Percentiles rank a stretch among this genome's conserved stretches.
Evolutionary conservation across 1,140 invertebrate species (phyloP).

Genomic region (Oppia nitens): DNA sequence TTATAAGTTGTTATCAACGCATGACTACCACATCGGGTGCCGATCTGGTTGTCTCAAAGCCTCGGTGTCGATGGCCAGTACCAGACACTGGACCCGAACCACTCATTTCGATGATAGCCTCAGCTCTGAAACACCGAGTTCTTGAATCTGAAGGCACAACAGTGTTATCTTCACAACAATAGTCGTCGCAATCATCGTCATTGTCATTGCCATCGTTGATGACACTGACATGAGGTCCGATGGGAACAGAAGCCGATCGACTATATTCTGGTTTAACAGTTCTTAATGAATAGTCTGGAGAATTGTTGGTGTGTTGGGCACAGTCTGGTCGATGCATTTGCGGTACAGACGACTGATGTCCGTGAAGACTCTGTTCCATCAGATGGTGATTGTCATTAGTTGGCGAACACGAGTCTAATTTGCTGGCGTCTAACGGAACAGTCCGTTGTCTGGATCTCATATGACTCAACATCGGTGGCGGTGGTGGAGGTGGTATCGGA

Average conservation of each 20-base stretch:
- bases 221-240: neutral
- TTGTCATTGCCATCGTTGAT: neutral
- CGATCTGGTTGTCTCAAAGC: neutral
- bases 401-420: conserved; percentile 7
- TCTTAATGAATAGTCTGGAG: conserved; percentile 2
- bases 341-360: neutral
- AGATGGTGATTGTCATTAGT: conserved; percentile 11
- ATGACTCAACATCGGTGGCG: conserved; percentile 16
- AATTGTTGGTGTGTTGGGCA: conserved; percentile 6
- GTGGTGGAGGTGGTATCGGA: conserved; percentile 16
- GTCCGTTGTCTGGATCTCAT: conserved; percentile 3
- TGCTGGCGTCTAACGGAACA: conserved; percentile 12
- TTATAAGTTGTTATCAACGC: neutral
- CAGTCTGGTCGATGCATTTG: conserved; percentile 15
- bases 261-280: conserved; percentile 2
- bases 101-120: conserved; percentile 46
- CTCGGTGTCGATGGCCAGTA: neutral
- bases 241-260: neutral
- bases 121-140: conserved; percentile 29
- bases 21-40: neutral
- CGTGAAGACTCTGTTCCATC: conserved; percentile 3
- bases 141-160: neutral
- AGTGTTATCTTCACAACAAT: neutral
- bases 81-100: neutral
- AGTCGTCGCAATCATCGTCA: neutral